These are phyloP conservation scores for Scaptomyza montana DNA, from an alignment of 1,140 invertebrate species.

Conservation along the genomic window DNA sequence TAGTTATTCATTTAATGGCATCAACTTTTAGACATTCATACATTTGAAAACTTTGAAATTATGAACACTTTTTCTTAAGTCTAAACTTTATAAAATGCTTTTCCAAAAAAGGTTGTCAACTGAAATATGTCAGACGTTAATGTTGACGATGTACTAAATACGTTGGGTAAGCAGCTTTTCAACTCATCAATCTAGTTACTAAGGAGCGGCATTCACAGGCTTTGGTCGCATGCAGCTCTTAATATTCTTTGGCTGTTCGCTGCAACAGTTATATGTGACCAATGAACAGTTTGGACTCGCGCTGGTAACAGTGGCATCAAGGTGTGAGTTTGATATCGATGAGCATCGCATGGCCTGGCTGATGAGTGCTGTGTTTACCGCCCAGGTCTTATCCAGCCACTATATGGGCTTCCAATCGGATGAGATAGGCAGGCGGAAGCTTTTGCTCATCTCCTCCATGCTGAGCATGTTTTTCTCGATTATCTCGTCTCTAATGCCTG, in stretches of 20 bases:
- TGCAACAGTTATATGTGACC: conserved; percentile 15
- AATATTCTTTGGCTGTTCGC: conserved; percentile 5
- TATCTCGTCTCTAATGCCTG: conserved; percentile 49
- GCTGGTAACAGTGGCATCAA: conserved; percentile 22
- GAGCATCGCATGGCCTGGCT: conserved; percentile 25
- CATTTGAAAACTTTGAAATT: not conserved
- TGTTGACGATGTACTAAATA: conserved; percentile 27
- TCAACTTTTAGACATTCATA: too few species aligned
- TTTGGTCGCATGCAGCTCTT: conserved; percentile 50
- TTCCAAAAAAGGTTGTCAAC: not conserved
- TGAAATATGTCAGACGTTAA: conserved; percentile 14
- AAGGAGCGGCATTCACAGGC: conserved; percentile 18
- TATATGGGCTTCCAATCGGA: conserved; percentile 46
- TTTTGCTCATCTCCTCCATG: conserved; percentile 13
- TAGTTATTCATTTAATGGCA: not conserved
- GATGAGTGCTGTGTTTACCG: not conserved
- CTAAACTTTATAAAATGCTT: not conserved
- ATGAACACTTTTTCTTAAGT: not conserved
- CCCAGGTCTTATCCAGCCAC: conserved; percentile 21
- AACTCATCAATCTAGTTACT: not conserved
- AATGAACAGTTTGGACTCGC: conserved; percentile 53
- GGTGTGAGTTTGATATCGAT: conserved; percentile 35
- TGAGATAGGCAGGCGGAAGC: conserved; percentile 44
- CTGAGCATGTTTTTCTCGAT: conserved; percentile 3
- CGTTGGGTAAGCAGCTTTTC: conserved; percentile 34